phyloP scores from a whole-genome alignment of 2,888 invertebrate genomes.

The Drosophila anomalipes region DNA sequence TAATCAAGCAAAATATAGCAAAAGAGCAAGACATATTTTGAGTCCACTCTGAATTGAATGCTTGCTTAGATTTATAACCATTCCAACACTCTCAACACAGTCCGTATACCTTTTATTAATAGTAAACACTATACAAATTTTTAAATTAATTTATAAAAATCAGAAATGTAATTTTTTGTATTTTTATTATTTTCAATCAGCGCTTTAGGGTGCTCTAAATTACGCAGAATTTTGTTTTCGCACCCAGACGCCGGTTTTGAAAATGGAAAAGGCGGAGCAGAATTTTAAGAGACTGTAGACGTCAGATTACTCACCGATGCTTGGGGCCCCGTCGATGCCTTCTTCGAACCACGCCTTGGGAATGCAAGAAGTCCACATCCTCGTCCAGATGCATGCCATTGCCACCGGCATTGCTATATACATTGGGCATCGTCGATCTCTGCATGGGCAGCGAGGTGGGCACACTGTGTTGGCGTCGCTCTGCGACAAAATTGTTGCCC shows the following conservation, averaged over 20 bases:
- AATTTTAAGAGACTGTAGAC: background rate
- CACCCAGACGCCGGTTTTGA: background rate
- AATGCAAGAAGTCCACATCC: conserved; percentile 84
- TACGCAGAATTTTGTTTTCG: background rate
- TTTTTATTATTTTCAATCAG: background rate
- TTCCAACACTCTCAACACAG: background rate
- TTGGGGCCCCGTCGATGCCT: conserved; percentile 84
- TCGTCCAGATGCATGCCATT: conserved; percentile 85
- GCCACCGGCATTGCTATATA: conserved; percentile 85
- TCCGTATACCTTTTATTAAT: background rate
- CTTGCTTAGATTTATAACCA: background rate
- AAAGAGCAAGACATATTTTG: background rate
- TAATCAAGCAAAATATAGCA: background rate
- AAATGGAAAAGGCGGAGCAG: background rate
- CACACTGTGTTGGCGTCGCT: conserved; percentile 82
- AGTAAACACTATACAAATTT: background rate
- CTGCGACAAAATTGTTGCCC: conserved; percentile 85
- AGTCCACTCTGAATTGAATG: background rate
- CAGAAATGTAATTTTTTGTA: background rate
- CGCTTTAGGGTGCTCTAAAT: background rate
- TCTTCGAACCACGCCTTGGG: conserved; percentile 82
- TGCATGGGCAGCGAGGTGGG: conserved; percentile 84
- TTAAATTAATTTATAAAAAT: background rate
- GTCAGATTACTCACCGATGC: conserved; percentile 73
- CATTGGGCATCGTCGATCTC: conserved; percentile 84